Base-by-base conservation (phyloP, 2,888 invertebrate species). In the Thymelicus acteon region DNA sequence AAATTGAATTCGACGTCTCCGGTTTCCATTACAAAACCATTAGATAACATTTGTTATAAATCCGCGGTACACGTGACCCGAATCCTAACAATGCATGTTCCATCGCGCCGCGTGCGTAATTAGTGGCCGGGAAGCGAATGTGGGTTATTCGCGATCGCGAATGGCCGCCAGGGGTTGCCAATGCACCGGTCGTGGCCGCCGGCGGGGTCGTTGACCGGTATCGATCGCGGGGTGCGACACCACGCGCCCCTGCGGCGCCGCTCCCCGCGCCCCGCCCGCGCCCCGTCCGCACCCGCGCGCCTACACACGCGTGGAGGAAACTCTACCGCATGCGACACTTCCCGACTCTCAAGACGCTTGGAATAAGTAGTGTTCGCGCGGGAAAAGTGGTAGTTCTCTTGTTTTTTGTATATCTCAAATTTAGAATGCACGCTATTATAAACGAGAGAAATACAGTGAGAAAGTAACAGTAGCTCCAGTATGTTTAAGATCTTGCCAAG, bases 161-260 rank as follows among this genome's bases (percentile, higher is more conserved):
- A 67, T 61, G 62, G 57, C 71, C 78, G 78, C 77, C 78, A 76
- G 79, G 81, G 82, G 83, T 82, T 87, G 86, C 84, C 88, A 86
- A 82, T 90, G 91, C 91, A 90, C 87, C 90, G 90, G 86, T 84
- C 87, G 86, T 83, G 83, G 87, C 85, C 86, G 86, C 85, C 85
- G 81, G 80, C 79, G 86, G 89, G 93, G 91, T 93, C 92, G 87
- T 89, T 88, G 92, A 87, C 92, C 92, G 90, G 82, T 92, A 93
- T 93, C 92, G 93, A 93, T 90, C 93, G 88, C 82, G 86, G 88
- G 81, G 88, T 85, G 87, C 85, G 85, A 82, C 85, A 80, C 82
- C 80, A 81, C 83, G 83, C 87, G 85, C 86, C 87, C 85, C 86
- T 81, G 84, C 85, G 85, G 85, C 85, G 85, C 86, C 87, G 84